Evolutionary conservation across 2,113 vertebrate species (phyloP), one percentile per base, ranked within the genome.

Genomic region (Canis aureus): DNA sequence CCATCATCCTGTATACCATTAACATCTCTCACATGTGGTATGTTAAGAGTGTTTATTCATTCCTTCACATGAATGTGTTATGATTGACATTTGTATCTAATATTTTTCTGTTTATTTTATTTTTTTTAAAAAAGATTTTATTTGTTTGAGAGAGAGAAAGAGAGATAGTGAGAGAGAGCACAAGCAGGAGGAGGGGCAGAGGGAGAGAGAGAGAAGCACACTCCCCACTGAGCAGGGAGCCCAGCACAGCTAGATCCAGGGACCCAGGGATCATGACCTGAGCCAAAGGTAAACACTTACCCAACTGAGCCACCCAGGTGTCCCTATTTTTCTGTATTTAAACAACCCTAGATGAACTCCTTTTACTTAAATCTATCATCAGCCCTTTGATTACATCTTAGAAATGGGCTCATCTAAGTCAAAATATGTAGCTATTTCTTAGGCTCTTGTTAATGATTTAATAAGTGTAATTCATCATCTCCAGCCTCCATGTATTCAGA

Each of bases 1-100:
- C 19, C 3, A 1, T 38, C 17, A 13, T 49, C 55, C 59, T 10
- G 1, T 1, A 6, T 12, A 11, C 2, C 8, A 1, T n/a, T 7
- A 7, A 7, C 13, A 55, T 49, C 0, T 3, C 57, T 32, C 29
- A 0, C 10, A 22, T 3, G 67, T 29, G 35, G 15, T 22, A 4
- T 15, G 67, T 22, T n/a, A 4, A 17, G 59, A 32, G 19, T 80
- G 23, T n/a, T 2, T 69, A 23, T 8, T 49, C 20, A 23, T 8
- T 49, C 20, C 19, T 38, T 87, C 29, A 10, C 3, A 0, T 0
- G 29, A 86, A 27, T 23, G 32, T 20, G 11, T 38, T 49, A 1
- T 55, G 11, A 23, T 29, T 29, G 51, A 5, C 32, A 10, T 88
- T 84, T 64, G 3, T 19, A 12, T 19, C 59, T 74, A 15, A 3